Evolutionary conservation across 2,888 invertebrate genomes (phyloP).

Genomic region (Dynastes tityus): DNA sequence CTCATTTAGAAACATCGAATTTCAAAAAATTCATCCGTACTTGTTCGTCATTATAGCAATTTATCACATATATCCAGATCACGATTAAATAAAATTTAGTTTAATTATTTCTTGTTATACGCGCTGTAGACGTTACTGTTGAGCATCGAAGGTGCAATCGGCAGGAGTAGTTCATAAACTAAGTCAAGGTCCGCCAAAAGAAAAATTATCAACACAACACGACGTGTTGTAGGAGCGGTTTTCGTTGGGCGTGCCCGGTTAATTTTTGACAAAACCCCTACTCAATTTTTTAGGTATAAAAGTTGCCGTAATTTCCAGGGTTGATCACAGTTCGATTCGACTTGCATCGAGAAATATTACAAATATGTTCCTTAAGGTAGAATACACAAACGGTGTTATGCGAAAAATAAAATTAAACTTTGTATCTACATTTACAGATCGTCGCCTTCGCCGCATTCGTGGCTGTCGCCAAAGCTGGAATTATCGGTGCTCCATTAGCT

Average conservation of each 20-base stretch:
- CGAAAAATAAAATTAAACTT: slow-evolving; percentile 4
- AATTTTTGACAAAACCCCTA: slow-evolving; percentile 42
- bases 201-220: slow-evolving; percentile 37
- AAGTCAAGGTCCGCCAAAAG: slow-evolving; percentile 37
- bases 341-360: slow-evolving; percentile 36
- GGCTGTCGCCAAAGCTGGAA: slow-evolving; percentile 56
- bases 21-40: background rate
- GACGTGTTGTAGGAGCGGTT: slow-evolving; percentile 42
- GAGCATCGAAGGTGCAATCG: slow-evolving; percentile 5
- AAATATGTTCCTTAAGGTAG: slow-evolving; percentile 48
- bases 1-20: background rate
- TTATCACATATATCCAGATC: background rate
- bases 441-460: slow-evolving; percentile 57
- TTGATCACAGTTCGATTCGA: slow-evolving; percentile 43
- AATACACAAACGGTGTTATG: background rate
- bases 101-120: slow-evolving; percentile 18
- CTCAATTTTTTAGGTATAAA: slow-evolving; percentile 45
- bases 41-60: background rate
- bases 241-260: slow-evolving; percentile 34
- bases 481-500: slow-evolving; percentile 49
- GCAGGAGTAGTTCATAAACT: slow-evolving; percentile 37
- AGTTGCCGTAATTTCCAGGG: background rate
- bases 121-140: background rate
- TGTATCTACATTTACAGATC: slow-evolving; percentile 52
- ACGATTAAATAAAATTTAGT: background rate